Evolutionary conservation across 1,140 invertebrate species (phyloP).

Genomic region (Drosophila mauritiana): DNA sequence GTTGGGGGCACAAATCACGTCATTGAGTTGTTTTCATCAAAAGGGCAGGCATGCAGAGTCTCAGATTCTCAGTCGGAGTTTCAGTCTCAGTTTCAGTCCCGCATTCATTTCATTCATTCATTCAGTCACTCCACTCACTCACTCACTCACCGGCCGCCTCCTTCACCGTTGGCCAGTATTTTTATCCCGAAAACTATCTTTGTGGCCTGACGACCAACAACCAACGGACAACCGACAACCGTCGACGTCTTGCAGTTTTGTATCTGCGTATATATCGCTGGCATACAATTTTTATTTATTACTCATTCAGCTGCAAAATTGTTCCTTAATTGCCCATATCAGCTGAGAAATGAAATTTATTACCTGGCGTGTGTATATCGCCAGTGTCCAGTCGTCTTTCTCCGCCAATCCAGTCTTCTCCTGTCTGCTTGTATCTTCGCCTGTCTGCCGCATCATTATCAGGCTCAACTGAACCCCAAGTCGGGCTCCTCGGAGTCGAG

Average conservation of each 20-base stretch:
- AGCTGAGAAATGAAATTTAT: constrained; percentile 84
- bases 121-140: constrained; percentile 4
- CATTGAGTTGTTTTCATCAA: constrained; percentile 83
- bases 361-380: constrained; percentile 84
- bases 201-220: constrained; percentile 51
- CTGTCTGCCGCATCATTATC: constrained; percentile 78
- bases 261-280: constrained; percentile 78
- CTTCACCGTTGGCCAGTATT: constrained; percentile 42
- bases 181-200: constrained; percentile 81
- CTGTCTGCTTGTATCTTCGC: constrained; percentile 43
- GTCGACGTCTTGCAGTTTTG: constrained; percentile 75
- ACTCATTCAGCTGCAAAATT: constrained; percentile 84
- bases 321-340: constrained; percentile 84
- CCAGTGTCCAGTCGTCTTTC: constrained; percentile 46
- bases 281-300: constrained; percentile 84
- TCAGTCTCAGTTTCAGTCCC: constrained; percentile 17
- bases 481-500: constrained; percentile 3
- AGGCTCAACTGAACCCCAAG: constrained; percentile 23
- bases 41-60: constrained; percentile 69
- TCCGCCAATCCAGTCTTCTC: constrained; percentile 3
- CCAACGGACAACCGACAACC: constrained; percentile 15
- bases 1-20: constrained; percentile 74
- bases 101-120: constrained; percentile 61
- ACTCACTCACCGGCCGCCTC: background rate
- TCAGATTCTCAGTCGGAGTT: constrained; percentile 16